Percentiles rank a stretch among this genome's conserved stretches.
phyloP scores from a whole-genome alignment of 2,888 invertebrate species.

The Rotaria socialis region DNA sequence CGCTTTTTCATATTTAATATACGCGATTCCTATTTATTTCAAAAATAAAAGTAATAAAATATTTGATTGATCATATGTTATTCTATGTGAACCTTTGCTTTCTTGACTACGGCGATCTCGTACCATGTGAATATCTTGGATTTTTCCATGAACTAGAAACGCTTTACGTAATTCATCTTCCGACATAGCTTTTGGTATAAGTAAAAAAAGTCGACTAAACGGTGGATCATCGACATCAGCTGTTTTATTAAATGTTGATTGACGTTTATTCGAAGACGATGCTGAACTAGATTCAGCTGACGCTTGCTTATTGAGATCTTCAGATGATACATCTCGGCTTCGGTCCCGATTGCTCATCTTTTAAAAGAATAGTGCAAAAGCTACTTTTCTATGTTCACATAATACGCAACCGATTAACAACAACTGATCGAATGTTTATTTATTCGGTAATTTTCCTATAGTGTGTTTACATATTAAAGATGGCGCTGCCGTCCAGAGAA shows the following conservation, averaged over 20 bases:
- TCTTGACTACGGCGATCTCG: conserved; percentile 73
- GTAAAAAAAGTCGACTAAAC: conserved; percentile 80
- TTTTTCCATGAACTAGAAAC: conserved; percentile 74
- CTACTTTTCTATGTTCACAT: too few species aligned
- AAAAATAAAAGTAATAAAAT: neutral
- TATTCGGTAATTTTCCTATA: neutral
- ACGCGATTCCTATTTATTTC: conserved; percentile 59
- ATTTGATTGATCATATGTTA: neutral
- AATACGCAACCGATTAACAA: too few species aligned
- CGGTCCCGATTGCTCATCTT: neutral
- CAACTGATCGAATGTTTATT: neutral
- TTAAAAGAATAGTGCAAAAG: too few species aligned
- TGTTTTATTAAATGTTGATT: neutral
- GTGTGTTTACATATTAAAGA: neutral
- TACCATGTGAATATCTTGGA: conserved; percentile 81
- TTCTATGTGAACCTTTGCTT: conserved; percentile 68
- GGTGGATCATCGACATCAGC: conserved; percentile 68
- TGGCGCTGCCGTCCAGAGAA: neutral
- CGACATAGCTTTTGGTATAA: conserved; percentile 72
- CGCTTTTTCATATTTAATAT: conserved; percentile 81
- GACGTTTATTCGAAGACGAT: neutral
- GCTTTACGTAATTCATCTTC: conserved; percentile 74
- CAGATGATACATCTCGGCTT: neutral
- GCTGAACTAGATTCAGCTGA: neutral
- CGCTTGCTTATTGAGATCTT: neutral